Evolutionary conservation across 2,797 vertebrate genomes (phyloP).

Genomic region (Malacoraja senta): DNA sequence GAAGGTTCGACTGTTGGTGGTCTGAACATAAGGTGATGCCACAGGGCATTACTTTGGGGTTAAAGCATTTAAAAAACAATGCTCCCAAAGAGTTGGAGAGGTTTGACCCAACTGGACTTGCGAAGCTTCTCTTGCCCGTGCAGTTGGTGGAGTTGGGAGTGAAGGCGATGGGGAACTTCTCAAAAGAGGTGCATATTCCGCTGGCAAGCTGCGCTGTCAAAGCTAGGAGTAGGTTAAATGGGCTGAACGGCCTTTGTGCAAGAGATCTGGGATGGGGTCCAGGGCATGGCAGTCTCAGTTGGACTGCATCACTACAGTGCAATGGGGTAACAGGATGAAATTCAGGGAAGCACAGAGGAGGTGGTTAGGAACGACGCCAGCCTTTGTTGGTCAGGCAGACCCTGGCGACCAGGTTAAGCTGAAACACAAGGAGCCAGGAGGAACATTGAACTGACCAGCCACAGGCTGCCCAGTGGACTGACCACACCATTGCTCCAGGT

Average conservation of each 20-base stretch:
- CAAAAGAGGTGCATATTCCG: background rate
- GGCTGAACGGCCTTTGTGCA: background rate
- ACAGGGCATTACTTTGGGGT: too few relatives aligned
- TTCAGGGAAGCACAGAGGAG: too few relatives aligned
- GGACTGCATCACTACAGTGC: too few relatives aligned
- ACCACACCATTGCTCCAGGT: too few relatives aligned
- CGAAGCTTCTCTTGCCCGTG: too few relatives aligned
- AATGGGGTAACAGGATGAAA: too few relatives aligned
- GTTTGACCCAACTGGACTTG: too few relatives aligned
- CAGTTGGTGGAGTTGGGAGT: too few relatives aligned
- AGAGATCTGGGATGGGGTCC: background rate
- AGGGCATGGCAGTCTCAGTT: background rate
- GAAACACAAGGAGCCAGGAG: background rate
- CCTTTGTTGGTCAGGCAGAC: background rate
- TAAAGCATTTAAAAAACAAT: too few relatives aligned
- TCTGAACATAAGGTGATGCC: too few relatives aligned
- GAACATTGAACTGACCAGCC: background rate
- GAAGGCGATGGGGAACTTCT: background rate
- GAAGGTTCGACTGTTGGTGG: too few relatives aligned
- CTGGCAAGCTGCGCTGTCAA: background rate
- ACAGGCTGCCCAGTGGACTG: background rate
- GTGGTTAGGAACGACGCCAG: background rate
- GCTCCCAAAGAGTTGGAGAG: background rate
- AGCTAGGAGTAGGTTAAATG: too few relatives aligned
- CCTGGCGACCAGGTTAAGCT: background rate